phyloP scores from a whole-genome alignment of 1,140 invertebrate species.

The Apis dorsata region DNA sequence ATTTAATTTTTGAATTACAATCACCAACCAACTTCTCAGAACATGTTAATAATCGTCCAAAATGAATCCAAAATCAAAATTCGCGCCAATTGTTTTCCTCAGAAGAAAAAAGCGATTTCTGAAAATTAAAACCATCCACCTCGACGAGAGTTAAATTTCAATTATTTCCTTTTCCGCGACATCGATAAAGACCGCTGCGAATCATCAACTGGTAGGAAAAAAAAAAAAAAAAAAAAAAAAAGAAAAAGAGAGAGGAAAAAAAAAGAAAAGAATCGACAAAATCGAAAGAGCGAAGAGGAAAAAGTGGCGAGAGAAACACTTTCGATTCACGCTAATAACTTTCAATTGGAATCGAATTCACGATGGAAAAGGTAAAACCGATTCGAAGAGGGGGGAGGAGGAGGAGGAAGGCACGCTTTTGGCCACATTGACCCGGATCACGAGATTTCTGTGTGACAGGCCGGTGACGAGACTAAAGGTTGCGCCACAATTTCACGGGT shows the following conservation, averaged over 20 bases:
- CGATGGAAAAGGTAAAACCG: neutral
- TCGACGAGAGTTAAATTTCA: neutral
- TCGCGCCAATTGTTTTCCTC: too few relatives aligned
- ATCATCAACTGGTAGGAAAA: neutral
- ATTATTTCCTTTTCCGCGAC: neutral
- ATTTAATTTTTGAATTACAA: too few relatives aligned
- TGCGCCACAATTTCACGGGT: conserved; percentile 51
- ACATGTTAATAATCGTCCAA: too few relatives aligned
- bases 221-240: neutral
- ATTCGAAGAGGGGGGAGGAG: neutral
- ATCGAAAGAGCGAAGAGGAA: too few relatives aligned
- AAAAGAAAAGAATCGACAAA: neutral
- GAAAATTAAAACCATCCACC: neutral
- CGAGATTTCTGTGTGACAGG: conserved; percentile 57
- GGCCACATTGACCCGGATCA: conserved; percentile 40
- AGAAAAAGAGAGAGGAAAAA: rapidly evolving
- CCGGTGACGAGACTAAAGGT: conserved; percentile 56
- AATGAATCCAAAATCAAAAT: too few relatives aligned
- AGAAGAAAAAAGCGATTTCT: neutral
- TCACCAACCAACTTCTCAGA: too few relatives aligned
- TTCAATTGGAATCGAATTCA: conserved; percentile 8
- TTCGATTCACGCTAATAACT: conserved; percentile 20
- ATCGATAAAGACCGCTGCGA: neutral
- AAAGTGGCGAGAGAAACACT: neutral
- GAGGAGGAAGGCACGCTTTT: conserved; percentile 1